Percentiles rank a stretch among this genome's conserved stretches.
Conservation (phyloP, 1,140 invertebrate genomes). For the Drosophila murphyi region DNA sequence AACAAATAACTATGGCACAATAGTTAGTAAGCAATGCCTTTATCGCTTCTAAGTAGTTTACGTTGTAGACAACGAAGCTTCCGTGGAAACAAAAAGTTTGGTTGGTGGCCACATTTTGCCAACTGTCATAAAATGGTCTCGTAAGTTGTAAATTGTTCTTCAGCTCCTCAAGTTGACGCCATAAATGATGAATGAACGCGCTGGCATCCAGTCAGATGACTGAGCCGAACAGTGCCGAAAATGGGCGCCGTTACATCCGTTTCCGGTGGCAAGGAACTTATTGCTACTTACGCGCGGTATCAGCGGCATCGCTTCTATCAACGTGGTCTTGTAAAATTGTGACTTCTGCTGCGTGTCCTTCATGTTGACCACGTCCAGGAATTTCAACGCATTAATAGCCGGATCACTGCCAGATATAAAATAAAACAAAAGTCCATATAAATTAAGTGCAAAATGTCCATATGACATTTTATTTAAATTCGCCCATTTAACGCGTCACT, state of each 20-base stretch:
- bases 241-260: slow-evolving; percentile 43
- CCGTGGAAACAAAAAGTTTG: slow-evolving; percentile 30
- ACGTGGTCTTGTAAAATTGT: slow-evolving; percentile 94
- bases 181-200: slow-evolving; percentile 64
- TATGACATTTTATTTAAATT: slow-evolving; percentile 13
- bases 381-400: slow-evolving; percentile 94
- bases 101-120: slow-evolving; percentile 42
- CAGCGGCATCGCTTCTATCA: slow-evolving; percentile 93
- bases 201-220: slow-evolving; percentile 12
- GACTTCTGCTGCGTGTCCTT: slow-evolving; percentile 94
- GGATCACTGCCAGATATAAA: slow-evolving; percentile 89
- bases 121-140: slow-evolving; percentile 68
- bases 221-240: slow-evolving; percentile 23
- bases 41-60: slow-evolving; percentile 13
- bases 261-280: slow-evolving; percentile 26
- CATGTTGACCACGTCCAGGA: slow-evolving; percentile 96
- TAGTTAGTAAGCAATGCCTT: too few relatives aligned
- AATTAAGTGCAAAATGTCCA: slow-evolving; percentile 29
- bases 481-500: not conserved
- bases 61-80: too few relatives aligned
- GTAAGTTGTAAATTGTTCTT: slow-evolving; percentile 78
- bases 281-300: slow-evolving; percentile 93
- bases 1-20: slow-evolving; percentile 3
- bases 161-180: slow-evolving; percentile 56
- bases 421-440: slow-evolving; percentile 42